Base-by-base conservation (phyloP, 37 sponge, comb jelly and placozoan genomes). In the Beroe ovata region DNA sequence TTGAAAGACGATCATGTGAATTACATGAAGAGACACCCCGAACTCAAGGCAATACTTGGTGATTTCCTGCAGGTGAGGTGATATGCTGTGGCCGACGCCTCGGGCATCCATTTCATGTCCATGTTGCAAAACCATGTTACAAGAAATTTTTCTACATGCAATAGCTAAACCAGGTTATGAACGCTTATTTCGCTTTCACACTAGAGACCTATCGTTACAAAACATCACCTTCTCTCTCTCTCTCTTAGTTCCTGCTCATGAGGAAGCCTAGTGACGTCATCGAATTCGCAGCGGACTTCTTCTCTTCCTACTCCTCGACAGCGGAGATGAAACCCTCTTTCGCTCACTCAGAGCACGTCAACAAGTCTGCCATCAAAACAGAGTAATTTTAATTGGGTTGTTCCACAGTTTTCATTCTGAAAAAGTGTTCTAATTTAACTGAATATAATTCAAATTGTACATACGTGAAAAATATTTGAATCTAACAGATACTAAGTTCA, bases 221-320 rank as follows among this genome's bases (percentile, higher is more conserved):
- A n/a, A n/a, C n/a, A n/a, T n/a, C n/a, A n/a, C n/a, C n/a, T n/a
- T n/a, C n/a, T n/a, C n/a, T n/a, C 11, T 47, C 54, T 47, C 38
- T 93, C 64, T 29, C 94, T 38, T 94, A 95, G 64, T 88, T 95
- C 21, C 62, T 97, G 19, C 91, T 97, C 47, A 92, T 97, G 22
- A 94, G 94, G 8, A 94, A 94, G 90, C 99, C 99, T 26, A 95
- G 94, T 30, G 92, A 97, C 37, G 92, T 93, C 32, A 91, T 90
- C 29, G 61, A 92, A 59, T 96, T 96, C 93, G 95, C 97, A 38
- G 81, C 59, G 18, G 93, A 94, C 20, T 94, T 92, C 62, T 96
- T 96, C 72, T 59, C 89, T 23, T 89, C 97, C 25, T 95, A 91
- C 59, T 89, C 90, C 28, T 33, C 84, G 16, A 26, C 84, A 11